Evolutionary conservation across 2,888 invertebrate species (phyloP).

Genomic region (Drosophila peninsularis): DNA sequence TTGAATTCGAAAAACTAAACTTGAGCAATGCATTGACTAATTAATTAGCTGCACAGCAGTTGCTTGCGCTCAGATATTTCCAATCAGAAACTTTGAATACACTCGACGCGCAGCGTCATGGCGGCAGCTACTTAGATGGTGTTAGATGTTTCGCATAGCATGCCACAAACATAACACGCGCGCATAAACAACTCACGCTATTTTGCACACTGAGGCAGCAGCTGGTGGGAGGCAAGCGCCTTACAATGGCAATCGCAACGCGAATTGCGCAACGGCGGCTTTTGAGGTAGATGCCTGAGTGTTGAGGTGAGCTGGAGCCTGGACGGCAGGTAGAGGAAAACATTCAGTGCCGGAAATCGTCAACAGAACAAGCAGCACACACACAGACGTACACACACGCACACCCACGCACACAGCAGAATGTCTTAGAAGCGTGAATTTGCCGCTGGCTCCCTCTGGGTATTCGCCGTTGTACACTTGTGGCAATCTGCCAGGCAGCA

Average conservation of each 20-base stretch:
- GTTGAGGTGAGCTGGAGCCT: constrained; percentile 14
- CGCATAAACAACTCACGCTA: constrained; percentile 45
- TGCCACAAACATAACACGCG: constrained; percentile 67
- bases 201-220: constrained; percentile 19
- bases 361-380: constrained; percentile 47
- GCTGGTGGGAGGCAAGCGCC: constrained; percentile 15
- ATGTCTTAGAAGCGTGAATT: constrained; percentile 71
- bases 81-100: constrained; percentile 21
- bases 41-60: constrained; percentile 39
- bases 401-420: constrained; percentile 17
- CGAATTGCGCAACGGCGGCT: constrained; percentile 69
- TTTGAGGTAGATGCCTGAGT: constrained; percentile 61
- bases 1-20: constrained; percentile 24
- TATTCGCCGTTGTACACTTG: constrained; percentile 30
- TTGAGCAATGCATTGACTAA: constrained; percentile 19
- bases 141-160: constrained; percentile 62
- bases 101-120: constrained; percentile 9
- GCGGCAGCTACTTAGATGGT: constrained; percentile 47
- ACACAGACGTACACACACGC: no score
- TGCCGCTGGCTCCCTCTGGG: constrained; percentile 38
- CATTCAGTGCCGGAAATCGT: constrained; percentile 63
- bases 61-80: constrained; percentile 7
- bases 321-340: constrained; percentile 21
- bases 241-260: constrained; percentile 41
- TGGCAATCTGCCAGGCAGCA: constrained; percentile 62